Base-by-base conservation (phyloP, 2,797 vertebrate genomes). In the Sciurus carolinensis region DNA sequence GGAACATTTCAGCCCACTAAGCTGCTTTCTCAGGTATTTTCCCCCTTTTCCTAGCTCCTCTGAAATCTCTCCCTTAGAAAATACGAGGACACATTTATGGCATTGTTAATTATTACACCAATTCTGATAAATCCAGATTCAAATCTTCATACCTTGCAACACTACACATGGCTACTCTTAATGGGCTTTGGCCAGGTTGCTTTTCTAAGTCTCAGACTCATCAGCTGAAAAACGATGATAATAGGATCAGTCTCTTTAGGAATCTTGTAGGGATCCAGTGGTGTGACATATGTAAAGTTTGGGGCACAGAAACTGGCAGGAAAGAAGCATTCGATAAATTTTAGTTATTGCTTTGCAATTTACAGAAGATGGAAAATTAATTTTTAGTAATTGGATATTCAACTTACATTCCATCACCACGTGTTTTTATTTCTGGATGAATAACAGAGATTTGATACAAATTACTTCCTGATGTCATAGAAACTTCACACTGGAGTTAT, bases 371-470 rank as follows among this genome's bases (percentile, higher is more conserved):
- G 13, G 67, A n/a, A 9, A 64, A 62, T 62, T n/a, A 62, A 67
- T 24, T 80, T 52, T 42, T 36, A 64, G 36, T 14, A 33, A 83
- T 64, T 57, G 82, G 18, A 4, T 39, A 15, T 81, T 81, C 44
- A 15, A 26, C 30, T 26, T 71, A 39, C 69, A 50, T 47, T 90
- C 44, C 36, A 11, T 88, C 39, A 36, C 28, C 17, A 47, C 24
- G 14, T 6, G 50, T 76, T 84, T 92, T 85, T 69, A 91, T 44
- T 81, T 83, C 13, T 77, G 9, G 17, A 90, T 75, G 42, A 95
- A 59, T 69, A 90, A 84, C 2, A 91, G 42, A 90, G 26, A 94
- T 67, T 79, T 88, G 85, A 54, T 73, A 54, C 22, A 69, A 92
- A 80, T 22, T 10, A 85, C n/a, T 33, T 15, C 44, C 1, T 54